These are phyloP conservation scores for Ephialtes manifestator DNA, from an alignment of 2,888 invertebrate species.

Conservation along the genomic window DNA sequence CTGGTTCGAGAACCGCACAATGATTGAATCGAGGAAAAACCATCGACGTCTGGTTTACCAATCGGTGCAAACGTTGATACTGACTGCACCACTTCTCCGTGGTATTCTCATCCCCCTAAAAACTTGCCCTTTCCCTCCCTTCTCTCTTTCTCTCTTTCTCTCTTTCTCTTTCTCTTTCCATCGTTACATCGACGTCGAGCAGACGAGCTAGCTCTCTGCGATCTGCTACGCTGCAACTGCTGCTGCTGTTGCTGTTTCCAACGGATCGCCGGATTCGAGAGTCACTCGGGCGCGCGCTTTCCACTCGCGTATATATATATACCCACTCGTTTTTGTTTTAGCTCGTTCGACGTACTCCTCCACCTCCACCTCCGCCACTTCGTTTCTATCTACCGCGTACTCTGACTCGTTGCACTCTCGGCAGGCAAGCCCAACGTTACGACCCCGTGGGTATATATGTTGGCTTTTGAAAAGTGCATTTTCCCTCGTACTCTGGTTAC, in stretches of 20 bases:
- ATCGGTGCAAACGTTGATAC: constrained; percentile 54
- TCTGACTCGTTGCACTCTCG: constrained; percentile 22
- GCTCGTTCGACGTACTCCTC: constrained; percentile 49
- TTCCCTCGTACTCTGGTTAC: constrained; percentile 25
- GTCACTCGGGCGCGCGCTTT: constrained; percentile 54
- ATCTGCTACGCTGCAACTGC: constrained; percentile 28
- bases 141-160: not conserved
- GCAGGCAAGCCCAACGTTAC: constrained; percentile 25
- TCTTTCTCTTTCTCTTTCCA: constrained; percentile 3
- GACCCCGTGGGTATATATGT: constrained; percentile 40
- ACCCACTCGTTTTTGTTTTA: constrained; percentile 62
- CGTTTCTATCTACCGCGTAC: constrained; percentile 29
- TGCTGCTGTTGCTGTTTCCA: constrained; percentile 49
- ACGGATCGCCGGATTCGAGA: constrained; percentile 61
- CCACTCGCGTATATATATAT: constrained; percentile 1
- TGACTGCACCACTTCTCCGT: constrained; percentile 29
- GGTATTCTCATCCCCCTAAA: not conserved
- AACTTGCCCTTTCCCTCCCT: constrained; percentile 17
- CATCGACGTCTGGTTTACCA: constrained; percentile 46
- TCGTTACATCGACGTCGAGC: constrained; percentile 59
- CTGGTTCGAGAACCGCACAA: constrained; percentile 46
- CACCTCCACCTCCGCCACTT: constrained; percentile 53
- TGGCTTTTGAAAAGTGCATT: constrained; percentile 63
- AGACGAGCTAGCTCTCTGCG: constrained; percentile 34
- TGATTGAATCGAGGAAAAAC: constrained; percentile 46